Conservation (phyloP, 35 echinoderm and acorn worm genomes). For the Anneissia japonica region DNA sequence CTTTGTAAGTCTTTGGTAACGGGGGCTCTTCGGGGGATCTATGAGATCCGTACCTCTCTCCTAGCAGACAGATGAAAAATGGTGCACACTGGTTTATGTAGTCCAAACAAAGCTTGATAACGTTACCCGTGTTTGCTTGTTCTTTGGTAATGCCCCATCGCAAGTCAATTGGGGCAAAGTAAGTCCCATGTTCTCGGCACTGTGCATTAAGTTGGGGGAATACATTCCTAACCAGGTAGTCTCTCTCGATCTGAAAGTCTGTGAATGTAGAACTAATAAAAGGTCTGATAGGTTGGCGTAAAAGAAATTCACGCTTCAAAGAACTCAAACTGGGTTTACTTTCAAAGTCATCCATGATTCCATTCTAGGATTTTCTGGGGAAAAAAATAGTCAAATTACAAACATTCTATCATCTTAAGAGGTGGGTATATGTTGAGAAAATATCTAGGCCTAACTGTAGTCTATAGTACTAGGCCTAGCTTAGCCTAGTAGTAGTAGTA, state of each 20-base stretch:
- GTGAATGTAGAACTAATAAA: constrained; percentile 93
- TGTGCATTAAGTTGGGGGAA: constrained; percentile 80
- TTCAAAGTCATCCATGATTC: background rate
- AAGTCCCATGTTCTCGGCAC: constrained; percentile 56
- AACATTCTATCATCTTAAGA: too few relatives aligned
- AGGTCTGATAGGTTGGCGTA: constrained; percentile 73
- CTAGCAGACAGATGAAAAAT: constrained; percentile 91
- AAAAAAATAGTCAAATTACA: too few relatives aligned
- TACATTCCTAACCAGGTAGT: constrained; percentile 59
- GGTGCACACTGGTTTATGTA: constrained; percentile 77
- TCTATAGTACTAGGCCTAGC: too few relatives aligned
- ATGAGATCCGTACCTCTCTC: constrained; percentile 83
- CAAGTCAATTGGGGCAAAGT: constrained; percentile 80
- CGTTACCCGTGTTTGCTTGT: constrained; percentile 68
- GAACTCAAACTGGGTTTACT: constrained; percentile 36
- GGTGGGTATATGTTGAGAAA: too few relatives aligned
- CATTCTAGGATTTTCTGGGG: too few relatives aligned
- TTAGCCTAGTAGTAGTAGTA: too few relatives aligned
- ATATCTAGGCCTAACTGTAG: too few relatives aligned
- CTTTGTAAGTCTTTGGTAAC: constrained; percentile 31
- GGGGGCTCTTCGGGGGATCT: constrained; percentile 26
- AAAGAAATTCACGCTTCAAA: constrained; percentile 50
- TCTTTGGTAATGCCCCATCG: constrained; percentile 83
- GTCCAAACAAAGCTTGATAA: constrained; percentile 80
- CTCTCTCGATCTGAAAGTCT: constrained; percentile 83